Percentiles rank a stretch among this genome's conserved stretches.
Evolutionary conservation across 1,140 invertebrate genomes (phyloP).

Genomic region (Sinonovacula constricta): DNA sequence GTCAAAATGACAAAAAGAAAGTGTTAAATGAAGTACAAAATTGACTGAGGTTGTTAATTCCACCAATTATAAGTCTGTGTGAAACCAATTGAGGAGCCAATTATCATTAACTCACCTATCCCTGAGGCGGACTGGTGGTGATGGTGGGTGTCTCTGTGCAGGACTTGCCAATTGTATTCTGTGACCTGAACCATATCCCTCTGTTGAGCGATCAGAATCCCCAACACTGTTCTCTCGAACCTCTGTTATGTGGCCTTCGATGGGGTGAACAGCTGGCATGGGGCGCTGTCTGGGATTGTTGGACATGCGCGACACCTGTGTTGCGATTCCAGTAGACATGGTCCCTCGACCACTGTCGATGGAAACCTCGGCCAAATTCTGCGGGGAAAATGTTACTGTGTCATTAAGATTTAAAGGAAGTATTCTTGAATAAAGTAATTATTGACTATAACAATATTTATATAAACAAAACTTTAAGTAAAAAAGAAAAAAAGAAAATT

Average conservation of each 20-base stretch:
- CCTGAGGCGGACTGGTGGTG: slow-evolving; percentile 69
- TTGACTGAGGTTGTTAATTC: no score
- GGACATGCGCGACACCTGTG: slow-evolving; percentile 48
- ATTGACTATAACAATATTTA: no score
- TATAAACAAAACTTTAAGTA: no score
- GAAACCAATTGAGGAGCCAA: not conserved
- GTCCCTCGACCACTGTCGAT: slow-evolving; percentile 78
- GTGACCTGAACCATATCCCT: slow-evolving; percentile 23
- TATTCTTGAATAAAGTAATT: no score
- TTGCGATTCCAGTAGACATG: slow-evolving; percentile 67
- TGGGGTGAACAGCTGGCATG: slow-evolving; percentile 61
- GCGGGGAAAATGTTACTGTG: no score
- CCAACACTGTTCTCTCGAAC: slow-evolving; percentile 55
- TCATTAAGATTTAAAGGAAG: no score
- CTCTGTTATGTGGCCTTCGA: slow-evolving; percentile 58
- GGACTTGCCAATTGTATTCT: slow-evolving; percentile 11
- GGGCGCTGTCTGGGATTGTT: slow-evolving; percentile 49
- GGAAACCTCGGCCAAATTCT: slow-evolving; percentile 72
- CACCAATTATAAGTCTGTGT: not conserved
- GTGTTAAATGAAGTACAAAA: no score
- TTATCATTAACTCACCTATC: slow-evolving; percentile 56
- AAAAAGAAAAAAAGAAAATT: no score
- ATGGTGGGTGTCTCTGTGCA: slow-evolving; percentile 64
- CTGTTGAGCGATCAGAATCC: slow-evolving; percentile 30
- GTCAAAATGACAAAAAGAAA: no score